A percentile compares a stretch with the other conserved stretches of the same genome.
phyloP scores from a whole-genome alignment of 2,888 invertebrate genomes.

The Andrena dorsata region DNA sequence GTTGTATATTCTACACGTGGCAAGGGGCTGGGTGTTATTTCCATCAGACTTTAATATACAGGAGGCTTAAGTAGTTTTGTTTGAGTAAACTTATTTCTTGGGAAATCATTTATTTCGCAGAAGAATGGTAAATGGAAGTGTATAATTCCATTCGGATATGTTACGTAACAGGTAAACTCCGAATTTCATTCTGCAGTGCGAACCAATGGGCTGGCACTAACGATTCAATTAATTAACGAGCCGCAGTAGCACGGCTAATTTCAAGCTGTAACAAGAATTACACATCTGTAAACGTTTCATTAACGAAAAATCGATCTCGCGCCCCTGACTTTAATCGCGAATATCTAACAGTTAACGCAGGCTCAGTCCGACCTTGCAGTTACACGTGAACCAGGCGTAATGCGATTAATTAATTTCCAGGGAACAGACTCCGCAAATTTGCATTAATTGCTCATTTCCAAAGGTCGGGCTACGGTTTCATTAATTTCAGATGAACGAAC shows the following conservation, averaged over 20 bases:
- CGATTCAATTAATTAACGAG: too few relatives aligned
- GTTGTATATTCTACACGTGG: too few relatives aligned
- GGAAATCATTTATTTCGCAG: not conserved
- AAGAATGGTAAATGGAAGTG: not conserved
- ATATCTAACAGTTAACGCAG: not conserved
- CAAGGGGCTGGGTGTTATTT: too few relatives aligned
- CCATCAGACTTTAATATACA: not conserved
- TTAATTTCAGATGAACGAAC: not conserved
- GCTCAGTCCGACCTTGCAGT: not conserved
- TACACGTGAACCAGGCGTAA: not conserved
- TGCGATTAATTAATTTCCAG: constrained; percentile 8
- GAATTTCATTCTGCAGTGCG: too few relatives aligned
- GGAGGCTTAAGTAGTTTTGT: not conserved
- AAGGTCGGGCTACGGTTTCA: not conserved
- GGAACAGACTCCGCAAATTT: not conserved
- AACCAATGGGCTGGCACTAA: too few relatives aligned
- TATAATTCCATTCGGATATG: not conserved
- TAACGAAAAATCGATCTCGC: not conserved
- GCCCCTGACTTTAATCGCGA: not conserved
- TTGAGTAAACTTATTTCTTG: not conserved
- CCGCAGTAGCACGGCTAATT: too few relatives aligned
- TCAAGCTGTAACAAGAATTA: not conserved
- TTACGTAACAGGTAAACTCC: too few relatives aligned
- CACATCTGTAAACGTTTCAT: constrained; percentile 2
- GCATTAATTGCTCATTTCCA: not conserved